Conservation (phyloP, 2,888 invertebrate genomes). For the Himalopsyche tibetana region DNA sequence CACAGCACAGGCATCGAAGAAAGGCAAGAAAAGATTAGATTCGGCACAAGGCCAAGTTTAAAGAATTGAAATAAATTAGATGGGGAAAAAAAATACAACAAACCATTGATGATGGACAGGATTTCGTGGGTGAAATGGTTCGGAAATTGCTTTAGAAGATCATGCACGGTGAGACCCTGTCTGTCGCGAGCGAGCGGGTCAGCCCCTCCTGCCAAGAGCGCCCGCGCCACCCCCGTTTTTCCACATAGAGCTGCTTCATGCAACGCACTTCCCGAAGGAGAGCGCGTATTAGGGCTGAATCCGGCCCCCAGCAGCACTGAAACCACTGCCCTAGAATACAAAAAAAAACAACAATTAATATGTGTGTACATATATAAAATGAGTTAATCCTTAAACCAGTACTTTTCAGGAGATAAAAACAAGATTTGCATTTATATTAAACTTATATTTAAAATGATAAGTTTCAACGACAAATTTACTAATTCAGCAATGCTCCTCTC, state of each 20-base stretch:
- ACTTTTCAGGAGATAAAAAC: too few relatives aligned
- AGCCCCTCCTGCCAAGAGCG: conserved; percentile 88
- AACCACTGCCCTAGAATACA: conserved; percentile 83
- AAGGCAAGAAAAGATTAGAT: too few relatives aligned
- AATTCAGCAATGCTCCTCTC: too few relatives aligned
- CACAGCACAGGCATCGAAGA: too few relatives aligned
- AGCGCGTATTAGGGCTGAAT: conserved; percentile 90
- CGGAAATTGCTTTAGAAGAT: conserved; percentile 91
- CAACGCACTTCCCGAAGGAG: conserved; percentile 91
- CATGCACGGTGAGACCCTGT: conserved; percentile 89
- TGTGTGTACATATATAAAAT: too few relatives aligned
- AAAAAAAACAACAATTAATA: background rate
- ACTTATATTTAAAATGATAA: too few relatives aligned
- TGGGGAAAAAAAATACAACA: conserved; percentile 68
- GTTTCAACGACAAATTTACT: too few relatives aligned
- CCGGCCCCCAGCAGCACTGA: conserved; percentile 89
- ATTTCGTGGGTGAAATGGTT: conserved; percentile 92
- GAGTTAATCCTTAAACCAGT: too few relatives aligned
- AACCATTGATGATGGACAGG: conserved; percentile 89
- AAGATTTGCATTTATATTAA: too few relatives aligned
- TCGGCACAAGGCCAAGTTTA: too few relatives aligned
- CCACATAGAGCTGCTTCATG: conserved; percentile 96
- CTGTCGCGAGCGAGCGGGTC: conserved; percentile 88
- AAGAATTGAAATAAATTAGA: too few relatives aligned
- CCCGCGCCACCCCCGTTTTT: conserved; percentile 90